A percentile compares a stretch with the other conserved stretches of the same genome.
Evolutionary conservation across 2,113 vertebrate genomes (phyloP).

Genomic region (Connochaetes taurinus): DNA sequence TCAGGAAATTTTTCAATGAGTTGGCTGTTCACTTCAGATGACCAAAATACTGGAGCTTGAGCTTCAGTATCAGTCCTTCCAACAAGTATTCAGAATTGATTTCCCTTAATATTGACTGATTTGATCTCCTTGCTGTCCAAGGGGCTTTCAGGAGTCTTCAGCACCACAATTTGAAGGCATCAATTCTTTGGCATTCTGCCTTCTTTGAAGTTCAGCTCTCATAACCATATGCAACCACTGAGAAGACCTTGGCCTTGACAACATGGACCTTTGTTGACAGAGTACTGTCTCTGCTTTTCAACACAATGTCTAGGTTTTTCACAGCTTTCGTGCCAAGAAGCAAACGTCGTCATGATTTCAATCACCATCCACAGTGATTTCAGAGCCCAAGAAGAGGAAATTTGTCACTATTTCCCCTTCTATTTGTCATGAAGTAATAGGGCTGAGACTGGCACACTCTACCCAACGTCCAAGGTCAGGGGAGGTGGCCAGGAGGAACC

Average conservation of each 20-base stretch:
- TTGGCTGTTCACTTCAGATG: background rate
- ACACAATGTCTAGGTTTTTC: background rate
- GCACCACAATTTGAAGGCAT: background rate
- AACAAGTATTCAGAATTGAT: background rate
- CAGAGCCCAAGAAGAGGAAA: background rate
- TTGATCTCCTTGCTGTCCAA: background rate
- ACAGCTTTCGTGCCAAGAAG: background rate
- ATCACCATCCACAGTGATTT: background rate
- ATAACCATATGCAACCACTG: background rate
- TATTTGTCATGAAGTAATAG: background rate
- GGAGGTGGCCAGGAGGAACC: too few relatives aligned
- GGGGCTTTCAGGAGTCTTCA: background rate
- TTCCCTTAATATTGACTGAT: background rate
- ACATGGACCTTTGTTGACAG: background rate
- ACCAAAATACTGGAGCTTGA: background rate
- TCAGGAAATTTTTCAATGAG: background rate
- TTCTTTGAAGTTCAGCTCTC: background rate
- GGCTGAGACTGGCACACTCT: rapidly evolving
- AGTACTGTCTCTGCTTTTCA: background rate
- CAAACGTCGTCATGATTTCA: background rate
- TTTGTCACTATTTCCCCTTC: background rate
- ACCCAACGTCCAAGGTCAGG: too few relatives aligned
- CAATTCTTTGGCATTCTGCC: background rate
- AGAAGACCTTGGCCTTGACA: background rate
- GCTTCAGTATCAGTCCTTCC: background rate